These are phyloP conservation scores for Lutra lutra DNA, from an alignment of 2,797 vertebrate species.

Conservation along the genomic window DNA sequence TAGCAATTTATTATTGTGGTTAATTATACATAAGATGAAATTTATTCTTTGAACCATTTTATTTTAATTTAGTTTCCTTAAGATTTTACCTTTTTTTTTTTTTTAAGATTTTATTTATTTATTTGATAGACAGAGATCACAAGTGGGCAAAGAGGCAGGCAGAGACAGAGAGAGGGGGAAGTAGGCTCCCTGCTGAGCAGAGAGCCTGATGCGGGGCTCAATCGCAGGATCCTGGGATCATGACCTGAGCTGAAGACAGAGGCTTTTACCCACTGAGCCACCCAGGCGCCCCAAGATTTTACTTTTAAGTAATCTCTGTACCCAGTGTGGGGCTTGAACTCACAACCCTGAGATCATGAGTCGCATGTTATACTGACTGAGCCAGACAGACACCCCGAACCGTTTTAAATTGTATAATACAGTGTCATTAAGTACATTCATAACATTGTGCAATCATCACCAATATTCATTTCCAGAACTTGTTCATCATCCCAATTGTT, in stretches of 20 bases:
- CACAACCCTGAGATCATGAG: neutral
- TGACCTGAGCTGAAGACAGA: too few species aligned
- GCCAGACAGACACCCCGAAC: neutral
- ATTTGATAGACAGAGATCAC: too few species aligned
- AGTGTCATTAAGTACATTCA: slow-evolving; percentile 21
- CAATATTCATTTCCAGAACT: neutral
- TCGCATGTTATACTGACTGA: neutral
- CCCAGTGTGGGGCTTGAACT: neutral
- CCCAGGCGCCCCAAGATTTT: neutral
- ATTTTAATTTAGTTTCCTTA: neutral
- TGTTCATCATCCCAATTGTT: neutral
- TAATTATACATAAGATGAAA: neutral
- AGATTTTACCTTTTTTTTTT: too few species aligned
- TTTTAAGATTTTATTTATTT: too few species aligned
- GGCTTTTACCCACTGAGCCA: too few species aligned
- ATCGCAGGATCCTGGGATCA: too few species aligned
- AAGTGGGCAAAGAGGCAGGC: too few species aligned
- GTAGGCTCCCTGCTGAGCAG: too few species aligned
- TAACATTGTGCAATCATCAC: neutral
- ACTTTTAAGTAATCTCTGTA: neutral
- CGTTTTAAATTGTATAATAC: neutral
- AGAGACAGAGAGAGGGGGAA: too few species aligned
- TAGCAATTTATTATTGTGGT: neutral
- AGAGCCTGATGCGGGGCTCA: too few species aligned
- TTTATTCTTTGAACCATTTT: neutral